Percentiles rank a stretch among this genome's conserved stretches.
Conservation (phyloP, 2,113 vertebrate genomes). For the Hiodon tergisus region DNA sequence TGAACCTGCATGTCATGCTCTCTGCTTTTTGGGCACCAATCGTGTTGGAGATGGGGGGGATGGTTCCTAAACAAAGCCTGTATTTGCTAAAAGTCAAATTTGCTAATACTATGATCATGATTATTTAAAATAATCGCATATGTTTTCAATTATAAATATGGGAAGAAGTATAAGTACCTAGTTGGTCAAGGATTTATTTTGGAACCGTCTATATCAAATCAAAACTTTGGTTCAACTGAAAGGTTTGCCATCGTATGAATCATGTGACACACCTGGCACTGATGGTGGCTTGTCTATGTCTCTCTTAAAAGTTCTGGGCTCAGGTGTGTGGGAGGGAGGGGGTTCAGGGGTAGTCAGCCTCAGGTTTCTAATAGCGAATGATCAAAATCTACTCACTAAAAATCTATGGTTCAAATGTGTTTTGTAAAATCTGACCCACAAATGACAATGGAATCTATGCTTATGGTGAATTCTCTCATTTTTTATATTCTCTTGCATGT, state of each 20-base stretch:
- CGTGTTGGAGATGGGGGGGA: background rate
- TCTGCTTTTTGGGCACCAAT: constrained; percentile 29
- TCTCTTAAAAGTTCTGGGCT: background rate
- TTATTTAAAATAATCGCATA: too few species aligned
- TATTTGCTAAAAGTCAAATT: background rate
- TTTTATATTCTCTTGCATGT: background rate
- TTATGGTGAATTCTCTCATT: background rate
- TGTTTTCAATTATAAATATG: background rate
- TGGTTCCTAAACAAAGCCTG: constrained; percentile 17
- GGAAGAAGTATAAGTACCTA: background rate
- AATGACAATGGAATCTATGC: background rate
- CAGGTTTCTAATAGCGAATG: background rate
- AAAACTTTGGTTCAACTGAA: background rate
- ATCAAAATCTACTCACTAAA: background rate
- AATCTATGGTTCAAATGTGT: background rate
- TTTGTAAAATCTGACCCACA: constrained; percentile 16
- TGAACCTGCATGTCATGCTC: constrained; percentile 47
- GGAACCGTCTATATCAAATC: background rate
- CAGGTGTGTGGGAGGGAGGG: background rate
- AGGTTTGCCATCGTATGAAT: background rate
- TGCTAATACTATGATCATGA: constrained; percentile 24
- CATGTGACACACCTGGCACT: background rate
- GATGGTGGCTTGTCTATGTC: constrained; percentile 2
- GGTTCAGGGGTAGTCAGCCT: background rate
- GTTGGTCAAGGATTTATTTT: constrained; percentile 5